Evolutionary conservation across 2,797 vertebrate genomes (phyloP).

Genomic region (Cyprinodon diabolis): DNA sequence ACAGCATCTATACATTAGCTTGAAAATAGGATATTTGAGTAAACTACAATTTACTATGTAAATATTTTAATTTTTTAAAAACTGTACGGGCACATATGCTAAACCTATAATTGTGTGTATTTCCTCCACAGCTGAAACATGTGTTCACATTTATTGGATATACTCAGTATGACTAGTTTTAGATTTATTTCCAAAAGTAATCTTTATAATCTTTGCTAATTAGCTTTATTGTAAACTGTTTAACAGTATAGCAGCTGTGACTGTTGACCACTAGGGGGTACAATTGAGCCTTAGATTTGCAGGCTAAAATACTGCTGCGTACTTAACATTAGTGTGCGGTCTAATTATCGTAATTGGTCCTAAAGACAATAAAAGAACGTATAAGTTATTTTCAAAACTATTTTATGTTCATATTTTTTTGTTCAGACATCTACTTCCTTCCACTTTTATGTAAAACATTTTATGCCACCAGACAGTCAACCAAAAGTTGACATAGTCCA

Average conservation of each 20-base stretch:
- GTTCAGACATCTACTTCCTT: background rate
- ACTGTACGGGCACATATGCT: too few relatives aligned
- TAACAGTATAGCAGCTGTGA: background rate
- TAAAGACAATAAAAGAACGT: background rate
- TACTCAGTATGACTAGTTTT: background rate
- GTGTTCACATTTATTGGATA: background rate
- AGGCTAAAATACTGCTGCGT: background rate
- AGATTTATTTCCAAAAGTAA: background rate
- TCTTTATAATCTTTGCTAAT: background rate
- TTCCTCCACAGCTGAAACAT: background rate
- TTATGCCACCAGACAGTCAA: background rate
- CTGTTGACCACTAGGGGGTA: constrained; percentile 29
- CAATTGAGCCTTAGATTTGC: background rate
- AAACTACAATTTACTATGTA: background rate
- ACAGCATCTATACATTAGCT: background rate
- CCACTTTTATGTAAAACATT: background rate
- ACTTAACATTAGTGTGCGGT: background rate
- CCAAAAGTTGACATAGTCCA: background rate
- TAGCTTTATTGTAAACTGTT: background rate
- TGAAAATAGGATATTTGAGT: background rate
- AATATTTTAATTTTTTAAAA: background rate
- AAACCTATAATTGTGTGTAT: background rate
- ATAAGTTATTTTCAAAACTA: background rate
- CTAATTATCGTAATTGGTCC: background rate
- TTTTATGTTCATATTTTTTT: background rate